phyloP scores from a whole-genome alignment of 2,797 vertebrate species.

The Alcedo quadribrachys region DNA sequence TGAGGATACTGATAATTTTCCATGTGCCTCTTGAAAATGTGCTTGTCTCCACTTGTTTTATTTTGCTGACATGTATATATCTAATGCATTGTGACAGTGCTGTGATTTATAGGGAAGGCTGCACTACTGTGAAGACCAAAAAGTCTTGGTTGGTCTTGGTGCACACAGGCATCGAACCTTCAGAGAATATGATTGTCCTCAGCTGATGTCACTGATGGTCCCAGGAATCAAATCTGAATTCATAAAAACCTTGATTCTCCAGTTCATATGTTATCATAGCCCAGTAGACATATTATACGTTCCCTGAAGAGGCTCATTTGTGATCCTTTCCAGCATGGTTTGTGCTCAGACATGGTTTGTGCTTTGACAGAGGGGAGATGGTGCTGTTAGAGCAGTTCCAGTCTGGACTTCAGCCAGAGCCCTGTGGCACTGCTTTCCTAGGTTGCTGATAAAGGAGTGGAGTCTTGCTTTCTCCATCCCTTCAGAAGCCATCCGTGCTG shows the following conservation, averaged over 20 bases:
- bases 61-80: neutral
- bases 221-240: neutral
- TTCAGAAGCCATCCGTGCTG: slow-evolving; percentile 26
- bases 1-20: neutral
- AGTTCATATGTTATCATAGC: neutral
- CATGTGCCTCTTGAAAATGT: neutral
- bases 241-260: neutral
- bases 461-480: slow-evolving; percentile 31
- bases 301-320: neutral
- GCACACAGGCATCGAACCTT: neutral
- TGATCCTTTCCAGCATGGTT: neutral
- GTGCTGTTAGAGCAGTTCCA: neutral
- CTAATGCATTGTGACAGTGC: neutral
- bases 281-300: neutral
- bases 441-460: neutral
- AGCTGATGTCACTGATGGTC: neutral
- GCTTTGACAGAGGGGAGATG: neutral
- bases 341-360: neutral
- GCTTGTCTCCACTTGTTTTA: neutral
- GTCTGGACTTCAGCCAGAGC: neutral
- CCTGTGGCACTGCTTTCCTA: neutral
- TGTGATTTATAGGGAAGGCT: neutral
- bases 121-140: neutral
- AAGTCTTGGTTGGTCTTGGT: neutral
- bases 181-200: neutral